Conservation (phyloP, 2,113 vertebrate genomes). For the Megaceryle maxima region DNA sequence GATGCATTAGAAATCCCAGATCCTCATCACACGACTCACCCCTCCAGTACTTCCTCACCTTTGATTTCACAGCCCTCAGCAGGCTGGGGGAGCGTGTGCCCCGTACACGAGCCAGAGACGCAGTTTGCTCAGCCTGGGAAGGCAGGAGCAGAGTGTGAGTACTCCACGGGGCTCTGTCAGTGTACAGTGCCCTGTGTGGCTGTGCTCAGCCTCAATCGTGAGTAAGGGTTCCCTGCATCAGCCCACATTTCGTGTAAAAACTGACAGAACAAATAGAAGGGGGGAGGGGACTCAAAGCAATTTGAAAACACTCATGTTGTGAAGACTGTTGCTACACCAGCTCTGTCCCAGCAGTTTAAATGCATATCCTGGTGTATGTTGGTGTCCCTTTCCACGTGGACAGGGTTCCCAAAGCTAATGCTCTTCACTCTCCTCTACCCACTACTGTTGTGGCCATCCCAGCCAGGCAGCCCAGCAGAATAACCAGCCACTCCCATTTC, state of each 20-base stretch:
- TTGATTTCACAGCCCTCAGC: background rate
- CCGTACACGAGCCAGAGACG: fast-evolving
- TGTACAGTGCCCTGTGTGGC: fast-evolving
- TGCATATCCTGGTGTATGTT: background rate
- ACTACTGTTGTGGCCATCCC: background rate
- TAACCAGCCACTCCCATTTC: no score
- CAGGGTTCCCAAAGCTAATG: background rate
- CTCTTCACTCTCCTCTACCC: background rate
- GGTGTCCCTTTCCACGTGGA: background rate
- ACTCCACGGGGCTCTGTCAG: background rate
- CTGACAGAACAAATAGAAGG: background rate
- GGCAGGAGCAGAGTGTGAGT: background rate
- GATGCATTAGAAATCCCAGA: background rate
- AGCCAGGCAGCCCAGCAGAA: background rate
- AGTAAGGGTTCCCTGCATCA: background rate
- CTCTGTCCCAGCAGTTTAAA: background rate
- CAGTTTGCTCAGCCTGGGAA: background rate
- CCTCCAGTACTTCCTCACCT: background rate
- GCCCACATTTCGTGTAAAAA: background rate
- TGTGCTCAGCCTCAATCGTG: background rate
- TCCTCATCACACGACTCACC: background rate
- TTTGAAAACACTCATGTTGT: background rate
- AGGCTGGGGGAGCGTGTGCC: background rate
- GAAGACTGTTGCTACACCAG: background rate
- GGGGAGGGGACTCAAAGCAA: background rate